Conservation (phyloP, 2,888 invertebrate species). For the Tachina fera region DNA sequence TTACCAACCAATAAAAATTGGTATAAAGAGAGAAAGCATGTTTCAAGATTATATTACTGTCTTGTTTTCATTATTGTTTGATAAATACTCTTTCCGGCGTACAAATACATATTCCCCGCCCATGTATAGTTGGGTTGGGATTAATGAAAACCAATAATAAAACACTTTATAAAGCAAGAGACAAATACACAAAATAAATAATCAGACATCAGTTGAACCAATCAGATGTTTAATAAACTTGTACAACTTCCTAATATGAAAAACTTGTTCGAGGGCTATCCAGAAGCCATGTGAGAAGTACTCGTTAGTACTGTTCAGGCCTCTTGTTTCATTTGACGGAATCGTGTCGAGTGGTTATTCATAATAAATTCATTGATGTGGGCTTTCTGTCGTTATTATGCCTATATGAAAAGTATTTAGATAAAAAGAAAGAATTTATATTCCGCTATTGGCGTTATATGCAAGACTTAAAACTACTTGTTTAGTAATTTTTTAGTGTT, state of each 20-base stretch:
- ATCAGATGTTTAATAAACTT: constrained; percentile 74
- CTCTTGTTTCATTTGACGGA: constrained; percentile 84
- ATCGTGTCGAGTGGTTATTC: constrained; percentile 84
- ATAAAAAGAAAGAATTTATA: constrained; percentile 65
- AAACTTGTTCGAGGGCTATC: constrained; percentile 84
- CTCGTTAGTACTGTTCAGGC: constrained; percentile 84
- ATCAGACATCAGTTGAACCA: constrained; percentile 38
- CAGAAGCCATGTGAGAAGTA: constrained; percentile 84
- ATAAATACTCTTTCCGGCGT: not conserved
- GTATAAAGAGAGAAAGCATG: constrained; percentile 6
- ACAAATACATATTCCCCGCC: constrained; percentile 6
- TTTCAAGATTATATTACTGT: not conserved
- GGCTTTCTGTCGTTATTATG: constrained; percentile 78
- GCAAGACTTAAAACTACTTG: constrained; percentile 75
- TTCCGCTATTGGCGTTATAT: constrained; percentile 72
- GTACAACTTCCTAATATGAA: constrained; percentile 80
- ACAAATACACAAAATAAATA: constrained; percentile 25
- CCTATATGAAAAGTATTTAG: constrained; percentile 73
- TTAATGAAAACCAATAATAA: constrained; percentile 15
- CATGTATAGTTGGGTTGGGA: constrained; percentile 1
- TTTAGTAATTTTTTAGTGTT: constrained; percentile 74
- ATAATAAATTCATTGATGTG: constrained; percentile 83
- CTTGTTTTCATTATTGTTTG: not conserved
- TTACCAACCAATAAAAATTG: constrained; percentile 26
- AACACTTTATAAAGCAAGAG: constrained; percentile 16